Percentiles rank a stretch among this genome's conserved stretches.
phyloP scores from a whole-genome alignment of 23 tunicate species.

The Halocynthia aurantium region DNA sequence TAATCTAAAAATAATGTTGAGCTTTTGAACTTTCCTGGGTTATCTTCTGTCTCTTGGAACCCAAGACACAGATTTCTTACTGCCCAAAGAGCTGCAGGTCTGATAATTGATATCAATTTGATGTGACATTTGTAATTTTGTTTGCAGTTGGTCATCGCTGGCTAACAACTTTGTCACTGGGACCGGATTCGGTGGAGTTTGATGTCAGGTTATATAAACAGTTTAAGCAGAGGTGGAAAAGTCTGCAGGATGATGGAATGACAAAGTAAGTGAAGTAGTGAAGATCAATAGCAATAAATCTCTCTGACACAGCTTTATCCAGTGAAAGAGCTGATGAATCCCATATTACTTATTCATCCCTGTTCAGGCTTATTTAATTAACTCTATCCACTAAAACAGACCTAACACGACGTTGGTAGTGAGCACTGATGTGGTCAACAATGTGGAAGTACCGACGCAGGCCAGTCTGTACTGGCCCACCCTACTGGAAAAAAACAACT shows the following conservation, averaged over 20 bases:
- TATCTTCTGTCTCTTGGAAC: too few relatives aligned
- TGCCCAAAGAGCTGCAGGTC: too few relatives aligned
- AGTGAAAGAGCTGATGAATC: not conserved
- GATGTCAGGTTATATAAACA: conserved; percentile 53
- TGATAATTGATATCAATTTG: too few relatives aligned
- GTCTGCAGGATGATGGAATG: conserved; percentile 21
- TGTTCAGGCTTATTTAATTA: not conserved
- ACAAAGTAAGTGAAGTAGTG: conserved; percentile 25
- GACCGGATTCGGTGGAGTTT: conserved; percentile 66
- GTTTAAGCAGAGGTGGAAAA: conserved; percentile 33
- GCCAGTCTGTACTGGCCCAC: conserved; percentile 85
- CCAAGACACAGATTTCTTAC: too few relatives aligned
- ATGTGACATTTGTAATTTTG: not conserved
- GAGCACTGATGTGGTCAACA: conserved; percentile 40
- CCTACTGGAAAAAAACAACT: conserved; percentile 26
- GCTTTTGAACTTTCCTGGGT: too few relatives aligned
- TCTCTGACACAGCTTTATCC: not conserved
- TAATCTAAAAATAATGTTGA: too few relatives aligned
- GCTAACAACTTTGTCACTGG: conserved; percentile 70
- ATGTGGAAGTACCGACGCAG: conserved; percentile 17
- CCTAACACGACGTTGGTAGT: conserved; percentile 30
- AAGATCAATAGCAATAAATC: not conserved
- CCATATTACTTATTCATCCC: not conserved
- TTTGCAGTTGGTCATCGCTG: conserved; percentile 81
- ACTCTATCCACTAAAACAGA: conserved; percentile 5